These are phyloP conservation scores for Balearica regulorum DNA, from an alignment of 2,797 vertebrate species.

Conservation along the genomic window DNA sequence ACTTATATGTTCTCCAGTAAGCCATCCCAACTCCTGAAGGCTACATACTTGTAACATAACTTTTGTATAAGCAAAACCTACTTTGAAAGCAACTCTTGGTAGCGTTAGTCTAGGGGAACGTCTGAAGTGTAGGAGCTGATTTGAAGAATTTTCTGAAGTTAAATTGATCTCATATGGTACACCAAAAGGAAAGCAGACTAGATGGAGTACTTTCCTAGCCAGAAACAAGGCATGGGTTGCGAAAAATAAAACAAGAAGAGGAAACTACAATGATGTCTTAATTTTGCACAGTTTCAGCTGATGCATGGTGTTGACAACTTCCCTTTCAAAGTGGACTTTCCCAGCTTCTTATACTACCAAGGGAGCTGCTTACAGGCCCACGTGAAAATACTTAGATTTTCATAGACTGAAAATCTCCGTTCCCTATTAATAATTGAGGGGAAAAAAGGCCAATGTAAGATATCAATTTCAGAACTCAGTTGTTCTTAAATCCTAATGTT, in stretches of 20 bases:
- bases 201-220: not conserved
- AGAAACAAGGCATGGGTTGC: not conserved
- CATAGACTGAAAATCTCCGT: not conserved
- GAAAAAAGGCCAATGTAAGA: not conserved
- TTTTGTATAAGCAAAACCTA: not conserved
- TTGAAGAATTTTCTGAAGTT: not conserved
- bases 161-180: not conserved
- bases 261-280: not conserved
- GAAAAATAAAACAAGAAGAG: not conserved
- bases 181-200: not conserved
- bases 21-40: not conserved
- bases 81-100: rapidly evolving
- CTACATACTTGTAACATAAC: too few species aligned
- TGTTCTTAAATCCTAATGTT: not conserved
- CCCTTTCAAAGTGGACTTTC: not conserved
- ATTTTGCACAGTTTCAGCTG: not conserved
- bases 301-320: not conserved
- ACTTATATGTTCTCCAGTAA: rapidly evolving
- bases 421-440: not conserved
- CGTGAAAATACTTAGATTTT: not conserved
- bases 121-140: not conserved
- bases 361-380: not conserved
- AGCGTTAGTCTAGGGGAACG: not conserved
- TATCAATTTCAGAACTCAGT: not conserved
- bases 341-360: not conserved